A percentile compares a stretch with the other conserved stretches of the same genome.
Conservation (phyloP, 2,797 vertebrate species). For the Enteromius thamalakanensis region DNA sequence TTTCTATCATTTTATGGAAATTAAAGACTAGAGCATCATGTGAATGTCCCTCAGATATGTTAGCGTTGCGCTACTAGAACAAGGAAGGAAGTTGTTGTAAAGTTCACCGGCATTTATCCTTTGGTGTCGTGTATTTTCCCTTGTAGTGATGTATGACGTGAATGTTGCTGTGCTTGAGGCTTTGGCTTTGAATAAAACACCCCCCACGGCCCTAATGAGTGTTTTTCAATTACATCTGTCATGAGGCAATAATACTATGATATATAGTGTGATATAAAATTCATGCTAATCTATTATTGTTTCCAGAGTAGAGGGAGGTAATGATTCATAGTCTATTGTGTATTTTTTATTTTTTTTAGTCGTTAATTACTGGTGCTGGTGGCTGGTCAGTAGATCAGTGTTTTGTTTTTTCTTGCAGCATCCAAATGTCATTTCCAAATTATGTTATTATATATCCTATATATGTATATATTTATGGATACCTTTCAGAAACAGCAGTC, state of each 20-base stretch:
- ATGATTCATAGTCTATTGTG: slow-evolving; percentile 50
- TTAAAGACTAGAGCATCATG: not conserved
- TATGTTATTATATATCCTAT: not conserved
- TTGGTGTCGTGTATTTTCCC: slow-evolving; percentile 45
- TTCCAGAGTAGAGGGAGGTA: slow-evolving; percentile 66
- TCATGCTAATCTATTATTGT: slow-evolving; percentile 94
- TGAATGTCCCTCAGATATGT: not conserved
- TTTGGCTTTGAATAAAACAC: slow-evolving; percentile 86
- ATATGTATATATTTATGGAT: not conserved
- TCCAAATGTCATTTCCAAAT: not conserved
- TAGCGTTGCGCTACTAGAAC: not conserved
- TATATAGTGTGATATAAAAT: slow-evolving; percentile 99
- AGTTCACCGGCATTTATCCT: slow-evolving; percentile 75
- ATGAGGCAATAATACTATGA: slow-evolving; percentile 94
- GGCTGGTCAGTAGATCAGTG: slow-evolving; percentile 30
- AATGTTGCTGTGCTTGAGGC: slow-evolving; percentile 52
- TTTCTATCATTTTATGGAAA: not conserved
- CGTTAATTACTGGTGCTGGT: slow-evolving; percentile 52
- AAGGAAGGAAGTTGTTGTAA: slow-evolving; percentile 52
- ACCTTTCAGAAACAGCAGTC: not conserved
- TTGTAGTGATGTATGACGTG: slow-evolving; percentile 52
- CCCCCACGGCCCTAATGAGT: slow-evolving; percentile 95
- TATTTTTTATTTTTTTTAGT: slow-evolving; percentile 7
- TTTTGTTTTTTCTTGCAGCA: not conserved
- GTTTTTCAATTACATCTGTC: slow-evolving; percentile 99